Conservation (phyloP, 2,888 invertebrate species). For the Cenopis cana region DNA sequence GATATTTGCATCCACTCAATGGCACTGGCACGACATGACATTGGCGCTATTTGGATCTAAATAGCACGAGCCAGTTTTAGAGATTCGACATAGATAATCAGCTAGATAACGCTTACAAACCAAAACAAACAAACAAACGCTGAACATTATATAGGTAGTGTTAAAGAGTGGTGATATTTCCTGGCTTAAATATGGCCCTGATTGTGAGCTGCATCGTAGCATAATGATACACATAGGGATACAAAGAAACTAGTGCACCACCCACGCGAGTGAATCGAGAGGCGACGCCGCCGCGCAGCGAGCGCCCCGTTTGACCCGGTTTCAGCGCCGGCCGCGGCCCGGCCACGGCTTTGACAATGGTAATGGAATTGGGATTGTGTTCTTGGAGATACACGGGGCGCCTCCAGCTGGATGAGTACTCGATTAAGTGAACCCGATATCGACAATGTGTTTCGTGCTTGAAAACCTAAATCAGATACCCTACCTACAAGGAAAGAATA, state of each 20-base stretch:
- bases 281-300: constrained; percentile 32
- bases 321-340: constrained; percentile 40
- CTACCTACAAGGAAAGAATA: not conserved
- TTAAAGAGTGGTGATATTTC: not conserved
- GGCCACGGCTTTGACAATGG: constrained; percentile 40
- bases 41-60: constrained; percentile 28
- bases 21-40: constrained; percentile 38
- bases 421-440: constrained; percentile 11
- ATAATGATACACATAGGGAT: constrained; percentile 33
- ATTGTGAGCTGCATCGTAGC: constrained; percentile 10
- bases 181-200: constrained; percentile 16
- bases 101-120: not conserved
- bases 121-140: constrained; percentile 17
- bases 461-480: not conserved
- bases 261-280: constrained; percentile 41
- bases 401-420: constrained; percentile 6
- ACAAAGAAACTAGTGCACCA: constrained; percentile 44
- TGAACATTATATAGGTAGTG: not conserved
- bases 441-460: not conserved
- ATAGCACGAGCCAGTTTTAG: constrained; percentile 24
- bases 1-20: constrained; percentile 37
- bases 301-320: constrained; percentile 36
- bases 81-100: constrained; percentile 14
- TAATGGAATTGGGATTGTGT: constrained; percentile 40
- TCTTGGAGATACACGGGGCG: constrained; percentile 28